These are phyloP conservation scores for Mantis religiosa DNA, from an alignment of 2,888 invertebrate species.

Conservation along the genomic window DNA sequence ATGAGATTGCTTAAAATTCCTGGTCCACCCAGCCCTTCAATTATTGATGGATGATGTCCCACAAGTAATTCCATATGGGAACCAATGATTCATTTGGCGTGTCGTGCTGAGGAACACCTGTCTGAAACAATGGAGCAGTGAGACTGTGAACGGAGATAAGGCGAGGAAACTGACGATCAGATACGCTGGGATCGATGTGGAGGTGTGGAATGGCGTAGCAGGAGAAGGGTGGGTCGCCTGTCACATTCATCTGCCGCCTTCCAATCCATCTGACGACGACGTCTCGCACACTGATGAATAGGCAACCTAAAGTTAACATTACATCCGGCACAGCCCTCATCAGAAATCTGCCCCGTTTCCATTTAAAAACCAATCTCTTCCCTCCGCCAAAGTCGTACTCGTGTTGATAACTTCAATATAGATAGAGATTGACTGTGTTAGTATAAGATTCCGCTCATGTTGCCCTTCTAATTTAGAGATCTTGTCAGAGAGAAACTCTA, in stretches of 20 bases:
- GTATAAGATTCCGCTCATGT: too few species aligned
- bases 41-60: too few species aligned
- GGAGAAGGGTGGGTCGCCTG: background rate
- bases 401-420: too few species aligned
- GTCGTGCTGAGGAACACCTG: background rate
- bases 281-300: background rate
- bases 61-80: too few species aligned
- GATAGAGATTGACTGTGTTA: too few species aligned
- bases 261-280: background rate
- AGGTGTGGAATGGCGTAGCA: background rate
- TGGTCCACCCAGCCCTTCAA: too few species aligned
- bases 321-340: background rate
- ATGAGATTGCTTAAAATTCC: too few species aligned
- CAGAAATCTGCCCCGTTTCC: background rate
- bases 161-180: background rate
- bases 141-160: background rate
- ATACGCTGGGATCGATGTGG: background rate
- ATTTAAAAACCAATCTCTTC: background rate
- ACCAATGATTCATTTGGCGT: too few species aligned
- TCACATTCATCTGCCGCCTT: background rate
- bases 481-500: too few species aligned
- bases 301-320: background rate
- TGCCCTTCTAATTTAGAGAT: too few species aligned
- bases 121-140: background rate
- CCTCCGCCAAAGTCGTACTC: background rate